Conservation (phyloP, 1,140 invertebrate species). For the Pollicipes pollicipes region DNA sequence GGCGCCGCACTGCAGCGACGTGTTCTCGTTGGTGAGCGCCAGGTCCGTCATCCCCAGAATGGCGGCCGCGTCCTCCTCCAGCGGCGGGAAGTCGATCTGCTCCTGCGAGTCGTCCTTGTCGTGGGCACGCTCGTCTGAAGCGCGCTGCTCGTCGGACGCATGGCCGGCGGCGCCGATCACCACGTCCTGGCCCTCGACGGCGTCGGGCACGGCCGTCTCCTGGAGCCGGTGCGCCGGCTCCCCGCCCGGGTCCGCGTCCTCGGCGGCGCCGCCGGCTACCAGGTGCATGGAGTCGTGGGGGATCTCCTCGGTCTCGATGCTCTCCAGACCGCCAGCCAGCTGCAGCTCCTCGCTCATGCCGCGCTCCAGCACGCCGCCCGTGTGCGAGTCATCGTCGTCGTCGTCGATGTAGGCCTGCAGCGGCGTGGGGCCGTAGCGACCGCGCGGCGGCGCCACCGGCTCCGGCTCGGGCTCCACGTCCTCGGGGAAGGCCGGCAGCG, state of each 20-base stretch:
- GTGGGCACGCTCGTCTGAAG: neutral
- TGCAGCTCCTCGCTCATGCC: neutral
- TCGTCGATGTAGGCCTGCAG: neutral
- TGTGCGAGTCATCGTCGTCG: neutral
- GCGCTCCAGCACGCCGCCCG: neutral
- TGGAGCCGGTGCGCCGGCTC: neutral
- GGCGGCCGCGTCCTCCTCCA: slow-evolving; percentile 4
- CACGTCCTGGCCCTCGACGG: neutral
- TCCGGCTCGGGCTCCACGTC: slow-evolving; percentile 2
- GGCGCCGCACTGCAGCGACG: neutral
- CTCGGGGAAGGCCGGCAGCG: slow-evolving; percentile 2
- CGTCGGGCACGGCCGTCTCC: neutral
- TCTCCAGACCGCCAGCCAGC: neutral
- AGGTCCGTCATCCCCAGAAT: neutral
- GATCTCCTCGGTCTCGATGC: slow-evolving; percentile 4
- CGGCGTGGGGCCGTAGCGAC: slow-evolving; percentile 3
- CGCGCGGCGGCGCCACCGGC: slow-evolving; percentile 3
- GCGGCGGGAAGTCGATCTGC: neutral
- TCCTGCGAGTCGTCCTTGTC: neutral
- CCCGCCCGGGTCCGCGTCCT: neutral
- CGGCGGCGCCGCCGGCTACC: neutral
- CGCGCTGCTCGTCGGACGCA: neutral
- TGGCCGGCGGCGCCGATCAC: neutral
- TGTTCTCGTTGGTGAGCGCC: neutral
- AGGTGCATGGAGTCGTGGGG: slow-evolving; percentile 3